Conservation (phyloP, 2,113 vertebrate species). For the Labeo catla region DNA sequence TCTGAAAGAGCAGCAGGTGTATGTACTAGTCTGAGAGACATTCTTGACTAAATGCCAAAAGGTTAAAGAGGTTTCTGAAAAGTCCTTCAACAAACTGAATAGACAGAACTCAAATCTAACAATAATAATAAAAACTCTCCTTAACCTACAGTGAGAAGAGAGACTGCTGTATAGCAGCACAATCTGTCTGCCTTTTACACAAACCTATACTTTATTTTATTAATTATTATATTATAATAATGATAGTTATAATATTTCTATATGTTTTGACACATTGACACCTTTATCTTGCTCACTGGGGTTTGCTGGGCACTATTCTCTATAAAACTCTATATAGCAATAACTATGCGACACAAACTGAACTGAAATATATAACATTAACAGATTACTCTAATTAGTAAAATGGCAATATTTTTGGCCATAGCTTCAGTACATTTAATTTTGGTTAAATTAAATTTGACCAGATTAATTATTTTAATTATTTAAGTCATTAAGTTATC, state of each 20-base stretch:
- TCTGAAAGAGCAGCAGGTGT: slow-evolving; percentile 6
- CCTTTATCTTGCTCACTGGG: background rate
- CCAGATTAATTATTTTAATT: background rate
- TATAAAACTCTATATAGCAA: no score
- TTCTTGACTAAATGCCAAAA: slow-evolving; percentile 9
- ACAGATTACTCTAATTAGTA: background rate
- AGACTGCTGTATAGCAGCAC: background rate
- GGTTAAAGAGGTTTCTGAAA: slow-evolving; percentile 26
- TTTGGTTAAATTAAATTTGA: background rate
- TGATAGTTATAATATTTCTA: no score
- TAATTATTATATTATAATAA: background rate
- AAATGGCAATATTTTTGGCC: background rate
- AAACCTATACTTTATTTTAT: background rate
- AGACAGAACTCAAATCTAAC: background rate
- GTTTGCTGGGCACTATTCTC: no score
- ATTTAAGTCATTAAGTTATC: background rate
- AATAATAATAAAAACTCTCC: background rate
- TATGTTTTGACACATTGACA: background rate
- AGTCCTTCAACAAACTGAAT: slow-evolving; percentile 3
- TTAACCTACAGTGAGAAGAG: background rate
- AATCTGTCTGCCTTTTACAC: background rate
- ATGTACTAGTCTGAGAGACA: slow-evolving; percentile 13
- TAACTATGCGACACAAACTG: background rate
- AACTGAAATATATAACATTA: background rate
- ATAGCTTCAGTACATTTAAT: background rate